Evolutionary conservation across 2,113 vertebrate genomes (phyloP).

Genomic region (Tautogolabrus adspersus): DNA sequence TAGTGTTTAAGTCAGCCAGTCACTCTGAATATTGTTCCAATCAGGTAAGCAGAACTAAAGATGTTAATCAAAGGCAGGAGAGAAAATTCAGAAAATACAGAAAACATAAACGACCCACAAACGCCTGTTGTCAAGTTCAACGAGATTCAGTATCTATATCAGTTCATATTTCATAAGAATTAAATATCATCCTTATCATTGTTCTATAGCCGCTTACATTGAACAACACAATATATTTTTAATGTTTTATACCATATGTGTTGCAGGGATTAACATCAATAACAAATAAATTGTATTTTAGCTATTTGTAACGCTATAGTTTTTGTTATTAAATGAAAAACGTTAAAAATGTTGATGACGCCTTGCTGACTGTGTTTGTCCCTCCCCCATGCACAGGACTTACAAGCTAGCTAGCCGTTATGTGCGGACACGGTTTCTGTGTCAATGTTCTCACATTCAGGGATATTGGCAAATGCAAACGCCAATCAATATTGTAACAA

Average conservation of each 20-base stretch:
- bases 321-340: too few species aligned
- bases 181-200: too few species aligned
- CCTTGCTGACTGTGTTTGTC: too few species aligned
- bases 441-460: neutral
- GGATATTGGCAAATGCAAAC: neutral
- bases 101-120: neutral
- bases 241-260: too few species aligned
- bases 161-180: too few species aligned
- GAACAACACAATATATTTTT: too few species aligned
- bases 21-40: slow-evolving; percentile 30
- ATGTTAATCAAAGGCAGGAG: slow-evolving; percentile 18
- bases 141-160: too few species aligned
- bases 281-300: too few species aligned
- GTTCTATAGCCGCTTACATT: neutral
- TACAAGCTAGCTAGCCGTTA: too few species aligned
- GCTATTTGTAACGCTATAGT: too few species aligned
- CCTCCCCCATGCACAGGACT: neutral
- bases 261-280: too few species aligned
- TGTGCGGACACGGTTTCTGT: neutral
- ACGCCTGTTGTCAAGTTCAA: neutral
- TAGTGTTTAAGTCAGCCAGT: slow-evolving; percentile 27
- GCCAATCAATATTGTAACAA: neutral
- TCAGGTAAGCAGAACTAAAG: neutral
- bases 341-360: too few species aligned
- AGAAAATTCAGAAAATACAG: slow-evolving; percentile 6